Percentiles rank a stretch among this genome's conserved stretches.
Conservation (phyloP, 2,113 vertebrate genomes). For the Prietella phreatophila region DNA sequence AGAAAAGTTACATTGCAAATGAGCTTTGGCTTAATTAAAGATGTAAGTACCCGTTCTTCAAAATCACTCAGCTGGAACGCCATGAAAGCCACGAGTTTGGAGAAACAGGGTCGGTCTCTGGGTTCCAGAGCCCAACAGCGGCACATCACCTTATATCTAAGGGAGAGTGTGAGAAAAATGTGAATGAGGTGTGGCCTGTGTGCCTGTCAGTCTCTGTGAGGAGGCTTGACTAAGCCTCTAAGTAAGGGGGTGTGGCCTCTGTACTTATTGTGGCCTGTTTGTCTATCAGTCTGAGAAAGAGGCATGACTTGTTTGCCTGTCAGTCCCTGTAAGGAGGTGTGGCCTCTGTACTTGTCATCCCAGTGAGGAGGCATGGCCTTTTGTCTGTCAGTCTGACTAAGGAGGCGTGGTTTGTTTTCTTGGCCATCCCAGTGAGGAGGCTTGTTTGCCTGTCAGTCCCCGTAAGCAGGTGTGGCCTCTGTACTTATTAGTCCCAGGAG, state of each 20-base stretch:
- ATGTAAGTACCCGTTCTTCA: constrained; percentile 78
- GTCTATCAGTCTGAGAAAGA: not conserved
- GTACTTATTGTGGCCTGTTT: not conserved
- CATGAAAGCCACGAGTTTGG: constrained; percentile 79
- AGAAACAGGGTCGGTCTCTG: constrained; percentile 81
- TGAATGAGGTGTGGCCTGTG: not conserved
- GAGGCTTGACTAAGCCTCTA: too few species aligned
- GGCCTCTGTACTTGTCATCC: not conserved
- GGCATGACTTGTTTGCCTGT: not conserved
- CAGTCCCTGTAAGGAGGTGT: not conserved
- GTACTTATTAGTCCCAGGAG: not conserved
- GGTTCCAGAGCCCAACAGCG: constrained; percentile 87
- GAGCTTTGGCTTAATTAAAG: not conserved
- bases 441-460: not conserved
- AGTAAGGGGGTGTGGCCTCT: not conserved
- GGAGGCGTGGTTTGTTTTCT: not conserved
- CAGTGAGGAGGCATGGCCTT: not conserved
- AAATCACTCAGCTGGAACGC: constrained; percentile 77
- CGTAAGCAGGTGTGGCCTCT: not conserved
- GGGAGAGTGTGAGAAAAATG: constrained; percentile 55
- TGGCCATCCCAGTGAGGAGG: not conserved
- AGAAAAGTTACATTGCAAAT: not conserved
- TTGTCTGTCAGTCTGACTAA: not conserved
- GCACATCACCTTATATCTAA: constrained; percentile 82
- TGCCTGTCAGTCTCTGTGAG: not conserved